phyloP scores from a whole-genome alignment of 2,797 vertebrate genomes.

The Distichodus sexfasciatus region DNA sequence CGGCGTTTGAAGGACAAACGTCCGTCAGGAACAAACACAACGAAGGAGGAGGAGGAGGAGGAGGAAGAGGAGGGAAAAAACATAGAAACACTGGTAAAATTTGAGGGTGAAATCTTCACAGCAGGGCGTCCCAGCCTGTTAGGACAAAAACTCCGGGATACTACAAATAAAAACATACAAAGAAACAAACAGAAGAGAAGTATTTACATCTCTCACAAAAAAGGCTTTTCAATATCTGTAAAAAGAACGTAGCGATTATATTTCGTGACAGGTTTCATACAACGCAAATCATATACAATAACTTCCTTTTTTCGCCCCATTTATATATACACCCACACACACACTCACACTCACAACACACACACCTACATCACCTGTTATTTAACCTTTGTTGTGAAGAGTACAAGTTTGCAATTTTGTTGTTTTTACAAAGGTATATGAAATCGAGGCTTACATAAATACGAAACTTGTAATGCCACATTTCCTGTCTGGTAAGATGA shows the following conservation, averaged over 20 bases:
- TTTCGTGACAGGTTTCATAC: slow-evolving; percentile 47
- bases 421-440: slow-evolving; percentile 52
- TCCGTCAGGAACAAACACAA: not conserved
- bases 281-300: slow-evolving; percentile 63
- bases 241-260: slow-evolving; percentile 53
- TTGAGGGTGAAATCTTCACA: not conserved
- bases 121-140: not conserved
- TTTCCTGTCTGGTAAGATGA: slow-evolving; percentile 49
- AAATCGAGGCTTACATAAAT: slow-evolving; percentile 63
- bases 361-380: too few species aligned
- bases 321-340: slow-evolving; percentile 53
- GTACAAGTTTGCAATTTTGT: slow-evolving; percentile 65
- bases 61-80: not conserved
- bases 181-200: slow-evolving; percentile 17
- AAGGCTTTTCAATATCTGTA: slow-evolving; percentile 47
- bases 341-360: too few species aligned
- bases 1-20: not conserved
- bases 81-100: not conserved
- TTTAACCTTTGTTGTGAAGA: slow-evolving; percentile 61
- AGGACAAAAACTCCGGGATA: not conserved
- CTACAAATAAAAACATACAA: not conserved
- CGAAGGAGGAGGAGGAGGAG: not conserved
- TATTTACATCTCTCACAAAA: slow-evolving; percentile 58
- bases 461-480: slow-evolving; percentile 63
- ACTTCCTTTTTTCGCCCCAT: slow-evolving; percentile 56